Percentiles rank a stretch among this genome's conserved stretches.
phyloP scores from a whole-genome alignment of 2,797 vertebrate species.

The Peromyscus aztecus region DNA sequence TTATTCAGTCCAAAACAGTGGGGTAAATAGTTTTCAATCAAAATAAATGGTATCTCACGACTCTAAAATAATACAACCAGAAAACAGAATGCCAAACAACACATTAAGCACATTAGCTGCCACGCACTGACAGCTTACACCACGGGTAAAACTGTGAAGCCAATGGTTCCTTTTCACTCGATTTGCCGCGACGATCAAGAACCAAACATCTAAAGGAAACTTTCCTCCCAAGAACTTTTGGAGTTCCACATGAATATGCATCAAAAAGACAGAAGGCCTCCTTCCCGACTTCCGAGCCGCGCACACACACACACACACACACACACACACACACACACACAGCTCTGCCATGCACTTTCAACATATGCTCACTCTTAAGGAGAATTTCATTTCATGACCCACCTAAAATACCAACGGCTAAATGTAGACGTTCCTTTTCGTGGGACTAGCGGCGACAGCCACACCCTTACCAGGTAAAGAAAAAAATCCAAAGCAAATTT shows the following conservation, averaged over 20 bases:
- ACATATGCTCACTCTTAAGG: slow-evolving; percentile 75
- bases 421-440: slow-evolving; percentile 68
- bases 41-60: slow-evolving; percentile 63
- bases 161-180: slow-evolving; percentile 60
- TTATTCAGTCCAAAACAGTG: slow-evolving; percentile 26
- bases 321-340: neutral
- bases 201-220: slow-evolving; percentile 68
- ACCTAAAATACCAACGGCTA: slow-evolving; percentile 77
- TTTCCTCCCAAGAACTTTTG: slow-evolving; percentile 70
- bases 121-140: neutral
- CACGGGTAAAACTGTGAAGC: slow-evolving; percentile 69
- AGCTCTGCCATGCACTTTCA: slow-evolving; percentile 56
- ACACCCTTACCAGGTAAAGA: slow-evolving; percentile 39
- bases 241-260: slow-evolving; percentile 64
- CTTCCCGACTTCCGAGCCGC: slow-evolving; percentile 9
- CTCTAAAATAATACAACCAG: slow-evolving; percentile 70
- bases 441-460: neutral
- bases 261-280: slow-evolving; percentile 74
- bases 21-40: slow-evolving; percentile 60
- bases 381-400: slow-evolving; percentile 65
- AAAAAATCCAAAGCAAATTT: slow-evolving; percentile 33
- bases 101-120: slow-evolving; percentile 31
- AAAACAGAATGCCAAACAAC: slow-evolving; percentile 66
- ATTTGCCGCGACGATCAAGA: slow-evolving; percentile 68
- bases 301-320: too few relatives aligned